phyloP scores from a whole-genome alignment of 2,888 invertebrate genomes.

The Rhingia rostrata region DNA sequence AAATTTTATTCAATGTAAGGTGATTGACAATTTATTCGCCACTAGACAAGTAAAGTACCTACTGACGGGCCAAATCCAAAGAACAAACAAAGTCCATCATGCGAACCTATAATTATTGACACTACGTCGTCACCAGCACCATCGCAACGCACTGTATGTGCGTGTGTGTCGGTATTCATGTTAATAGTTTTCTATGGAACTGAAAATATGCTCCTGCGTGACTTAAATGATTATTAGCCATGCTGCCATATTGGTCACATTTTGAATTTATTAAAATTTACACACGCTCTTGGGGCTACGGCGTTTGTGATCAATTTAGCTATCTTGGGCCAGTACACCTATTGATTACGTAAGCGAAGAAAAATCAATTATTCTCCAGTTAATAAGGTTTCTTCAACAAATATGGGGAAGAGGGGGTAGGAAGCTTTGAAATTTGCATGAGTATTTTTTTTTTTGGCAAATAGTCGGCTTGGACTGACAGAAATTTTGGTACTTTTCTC shows the following conservation, averaged over 20 bases:
- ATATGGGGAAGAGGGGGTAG: no score
- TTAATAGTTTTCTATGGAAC: neutral
- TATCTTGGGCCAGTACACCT: conserved; percentile 23
- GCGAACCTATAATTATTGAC: neutral
- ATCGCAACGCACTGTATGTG: neutral
- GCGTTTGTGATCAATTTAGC: conserved; percentile 3
- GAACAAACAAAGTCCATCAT: neutral
- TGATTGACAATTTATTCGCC: neutral
- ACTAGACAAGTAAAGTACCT: neutral
- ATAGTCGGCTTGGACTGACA: no score
- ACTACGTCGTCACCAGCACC: conserved; percentile 7
- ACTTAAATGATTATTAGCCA: conserved; percentile 9
- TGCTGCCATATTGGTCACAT: conserved; percentile 15
- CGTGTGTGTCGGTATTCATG: neutral
- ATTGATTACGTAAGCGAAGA: neutral
- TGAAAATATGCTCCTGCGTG: conserved; percentile 19
- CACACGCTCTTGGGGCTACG: conserved; percentile 6
- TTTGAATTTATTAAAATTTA: conserved; percentile 7
- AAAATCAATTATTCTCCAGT: no score
- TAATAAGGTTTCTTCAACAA: no score
- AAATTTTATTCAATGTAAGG: conserved; percentile 10
- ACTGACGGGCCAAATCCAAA: neutral
- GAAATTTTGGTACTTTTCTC: no score
- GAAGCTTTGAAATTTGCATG: no score
- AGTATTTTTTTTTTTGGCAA: no score